Conservation (phyloP, 2,888 invertebrate species). For the Colletes collaris region DNA sequence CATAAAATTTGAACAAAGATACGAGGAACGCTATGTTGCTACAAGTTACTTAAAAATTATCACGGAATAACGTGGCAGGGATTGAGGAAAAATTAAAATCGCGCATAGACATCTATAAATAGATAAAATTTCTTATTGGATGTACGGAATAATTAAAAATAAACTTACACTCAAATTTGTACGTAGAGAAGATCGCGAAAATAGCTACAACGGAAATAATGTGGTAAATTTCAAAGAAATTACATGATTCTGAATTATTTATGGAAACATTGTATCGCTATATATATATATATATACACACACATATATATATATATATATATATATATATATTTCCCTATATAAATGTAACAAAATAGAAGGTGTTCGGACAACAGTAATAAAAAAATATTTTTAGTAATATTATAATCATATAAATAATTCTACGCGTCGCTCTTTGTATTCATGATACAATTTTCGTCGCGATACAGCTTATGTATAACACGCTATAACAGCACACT, state of each 20-base stretch:
- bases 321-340: no score
- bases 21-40: not conserved
- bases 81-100: not conserved
- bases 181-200: not conserved
- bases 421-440: slow-evolving; percentile 3
- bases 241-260: not conserved
- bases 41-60: not conserved
- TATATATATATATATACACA: no score
- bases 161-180: not conserved
- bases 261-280: no score
- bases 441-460: slow-evolving; percentile 21
- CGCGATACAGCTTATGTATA: slow-evolving; percentile 6
- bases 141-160: not conserved
- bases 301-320: no score
- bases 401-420: slow-evolving; percentile 11
- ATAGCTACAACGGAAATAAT: not conserved
- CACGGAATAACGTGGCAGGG: slow-evolving; percentile 12
- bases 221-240: not conserved
- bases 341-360: not conserved
- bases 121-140: not conserved
- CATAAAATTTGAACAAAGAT: slow-evolving; percentile 24
- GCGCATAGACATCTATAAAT: not conserved
- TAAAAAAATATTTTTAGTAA: not conserved
- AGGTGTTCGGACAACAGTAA: not conserved
- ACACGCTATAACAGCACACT: slow-evolving; percentile 1